These are phyloP conservation scores for Unio delphinus DNA, from an alignment of 2,888 invertebrate species.

Conservation along the genomic window DNA sequence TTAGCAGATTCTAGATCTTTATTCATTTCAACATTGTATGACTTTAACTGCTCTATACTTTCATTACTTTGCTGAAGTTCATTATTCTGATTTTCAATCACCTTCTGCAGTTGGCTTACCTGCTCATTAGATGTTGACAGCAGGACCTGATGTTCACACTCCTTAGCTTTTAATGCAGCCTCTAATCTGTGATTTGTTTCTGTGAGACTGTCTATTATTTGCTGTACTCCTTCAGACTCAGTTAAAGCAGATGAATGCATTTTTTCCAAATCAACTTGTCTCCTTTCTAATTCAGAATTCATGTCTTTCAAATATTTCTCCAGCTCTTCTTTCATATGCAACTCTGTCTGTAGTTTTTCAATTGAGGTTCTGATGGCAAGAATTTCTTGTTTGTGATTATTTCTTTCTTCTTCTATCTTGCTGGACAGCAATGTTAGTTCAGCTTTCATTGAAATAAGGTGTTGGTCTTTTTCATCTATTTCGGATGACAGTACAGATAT, in stretches of 20 bases:
- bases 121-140: too few relatives aligned
- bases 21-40: too few relatives aligned
- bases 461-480: neutral
- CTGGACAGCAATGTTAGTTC: neutral
- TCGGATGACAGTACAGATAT: neutral
- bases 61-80: too few relatives aligned
- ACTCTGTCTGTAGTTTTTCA: constrained; percentile 1
- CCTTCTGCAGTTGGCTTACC: too few relatives aligned
- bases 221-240: too few relatives aligned
- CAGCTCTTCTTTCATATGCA: neutral
- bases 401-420: neutral
- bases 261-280: neutral
- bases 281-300: neutral
- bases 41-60: too few relatives aligned
- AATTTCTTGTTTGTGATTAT: neutral
- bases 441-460: constrained; percentile 2
- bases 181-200: too few relatives aligned
- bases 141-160: too few relatives aligned
- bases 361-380: neutral
- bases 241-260: neutral
- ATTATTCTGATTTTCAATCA: too few relatives aligned
- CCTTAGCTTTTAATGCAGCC: too few relatives aligned
- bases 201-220: too few relatives aligned
- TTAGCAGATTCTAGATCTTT: too few relatives aligned
- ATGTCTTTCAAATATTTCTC: constrained; percentile 2